phyloP scores from a whole-genome alignment of 2,797 vertebrate species.

The Bradypodion pumilum region DNA sequence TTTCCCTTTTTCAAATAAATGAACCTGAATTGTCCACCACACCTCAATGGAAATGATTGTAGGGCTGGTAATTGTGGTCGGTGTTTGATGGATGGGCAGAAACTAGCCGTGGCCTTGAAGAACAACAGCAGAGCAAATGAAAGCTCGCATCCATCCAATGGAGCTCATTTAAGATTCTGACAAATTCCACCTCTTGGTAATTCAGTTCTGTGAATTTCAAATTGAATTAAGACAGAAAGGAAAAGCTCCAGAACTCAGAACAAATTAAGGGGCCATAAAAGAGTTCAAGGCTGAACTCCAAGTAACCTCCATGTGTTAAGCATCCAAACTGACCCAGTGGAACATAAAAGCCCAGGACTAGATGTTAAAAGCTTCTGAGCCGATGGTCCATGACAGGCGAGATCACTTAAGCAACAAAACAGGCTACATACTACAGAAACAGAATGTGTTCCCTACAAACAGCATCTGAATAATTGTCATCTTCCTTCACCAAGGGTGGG shows the following conservation, averaged over 20 bases:
- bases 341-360: background rate
- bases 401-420: background rate
- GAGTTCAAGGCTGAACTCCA: background rate
- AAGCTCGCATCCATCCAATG: background rate
- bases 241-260: background rate
- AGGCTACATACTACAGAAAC: background rate
- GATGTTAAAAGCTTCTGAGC: background rate
- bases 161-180: background rate
- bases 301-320: background rate
- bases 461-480: background rate
- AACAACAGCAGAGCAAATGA: background rate
- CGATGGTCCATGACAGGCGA: background rate
- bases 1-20: background rate
- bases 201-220: conserved; percentile 11
- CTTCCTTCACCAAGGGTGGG: background rate
- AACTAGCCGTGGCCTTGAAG: background rate
- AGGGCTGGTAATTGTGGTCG: no score
- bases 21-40: background rate
- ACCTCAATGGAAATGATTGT: background rate
- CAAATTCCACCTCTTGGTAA: conserved; percentile 1
- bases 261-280: background rate
- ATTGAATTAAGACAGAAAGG: background rate
- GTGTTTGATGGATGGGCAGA: background rate
- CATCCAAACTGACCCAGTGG: background rate
- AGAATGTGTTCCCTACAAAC: background rate